phyloP scores from a whole-genome alignment of 2,113 vertebrate genomes.

The Thunnus thynnus region DNA sequence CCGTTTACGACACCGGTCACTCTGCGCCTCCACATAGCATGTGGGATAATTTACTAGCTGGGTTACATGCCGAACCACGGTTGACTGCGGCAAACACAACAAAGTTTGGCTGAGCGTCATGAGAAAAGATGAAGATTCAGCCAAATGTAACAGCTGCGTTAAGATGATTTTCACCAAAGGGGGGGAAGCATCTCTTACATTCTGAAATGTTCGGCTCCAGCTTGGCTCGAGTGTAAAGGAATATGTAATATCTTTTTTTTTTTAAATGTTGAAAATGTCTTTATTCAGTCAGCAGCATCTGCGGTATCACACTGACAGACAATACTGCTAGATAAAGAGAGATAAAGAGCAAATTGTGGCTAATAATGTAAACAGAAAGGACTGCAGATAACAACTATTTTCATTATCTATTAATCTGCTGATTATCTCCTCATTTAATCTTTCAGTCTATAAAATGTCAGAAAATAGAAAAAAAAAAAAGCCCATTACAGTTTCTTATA shows the following conservation, averaged over 20 bases:
- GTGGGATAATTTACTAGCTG: slow-evolving; percentile 32
- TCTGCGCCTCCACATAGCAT: not conserved
- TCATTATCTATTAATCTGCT: not conserved
- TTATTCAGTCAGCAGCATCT: slow-evolving; percentile 47
- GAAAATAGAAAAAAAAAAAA: not conserved
- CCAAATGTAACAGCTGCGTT: slow-evolving; percentile 72
- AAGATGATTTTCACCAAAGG: slow-evolving; percentile 54
- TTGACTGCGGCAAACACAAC: slow-evolving; percentile 8
- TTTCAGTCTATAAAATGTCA: not conserved
- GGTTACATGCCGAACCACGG: slow-evolving; percentile 1
- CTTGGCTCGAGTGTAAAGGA: slow-evolving; percentile 57
- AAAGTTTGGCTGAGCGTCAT: slow-evolving; percentile 61
- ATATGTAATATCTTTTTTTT: slow-evolving; percentile 34
- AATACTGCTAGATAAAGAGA: not conserved
- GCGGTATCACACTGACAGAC: slow-evolving; percentile 3
- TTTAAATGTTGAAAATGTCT: slow-evolving; percentile 48
- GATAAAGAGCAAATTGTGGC: not conserved
- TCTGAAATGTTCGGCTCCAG: slow-evolving; percentile 50
- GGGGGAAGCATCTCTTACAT: slow-evolving; percentile 27
- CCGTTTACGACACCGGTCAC: not conserved
- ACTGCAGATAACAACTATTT: no score
- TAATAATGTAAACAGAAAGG: no score
- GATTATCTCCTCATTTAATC: not conserved
- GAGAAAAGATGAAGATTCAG: slow-evolving; percentile 56
- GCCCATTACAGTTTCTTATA: not conserved